A percentile compares a stretch with the other conserved stretches of the same genome.
Conservation (phyloP, 2,888 invertebrate genomes). For the Tenthredo scrophulariae region DNA sequence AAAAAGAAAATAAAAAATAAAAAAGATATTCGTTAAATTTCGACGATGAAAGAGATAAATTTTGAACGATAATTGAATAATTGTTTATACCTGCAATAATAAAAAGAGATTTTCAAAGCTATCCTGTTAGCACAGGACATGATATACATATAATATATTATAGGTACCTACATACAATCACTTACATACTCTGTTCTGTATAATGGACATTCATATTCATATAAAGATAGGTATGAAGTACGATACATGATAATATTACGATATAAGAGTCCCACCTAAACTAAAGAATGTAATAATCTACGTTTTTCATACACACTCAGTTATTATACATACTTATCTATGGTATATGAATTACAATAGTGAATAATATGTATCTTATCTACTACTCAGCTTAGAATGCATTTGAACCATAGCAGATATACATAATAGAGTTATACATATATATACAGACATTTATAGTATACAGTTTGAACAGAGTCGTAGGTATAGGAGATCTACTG, state of each 20-base stretch:
- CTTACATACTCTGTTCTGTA: conserved; percentile 66
- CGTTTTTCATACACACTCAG: conserved; percentile 75
- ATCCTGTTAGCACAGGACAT: conserved; percentile 38
- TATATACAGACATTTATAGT: neutral
- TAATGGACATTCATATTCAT: conserved; percentile 59
- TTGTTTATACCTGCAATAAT: conserved; percentile 37
- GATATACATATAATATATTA: conserved; percentile 42
- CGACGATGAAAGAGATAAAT: neutral
- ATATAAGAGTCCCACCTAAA: conserved; percentile 74
- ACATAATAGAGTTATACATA: neutral
- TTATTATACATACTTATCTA: conserved; percentile 66
- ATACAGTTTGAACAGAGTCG: conserved; percentile 12
- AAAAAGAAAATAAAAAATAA: neutral
- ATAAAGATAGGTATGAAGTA: conserved; percentile 30
- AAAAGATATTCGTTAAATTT: neutral
- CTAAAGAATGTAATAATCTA: conserved; percentile 74
- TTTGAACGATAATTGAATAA: neutral
- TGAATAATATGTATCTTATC: conserved; percentile 25
- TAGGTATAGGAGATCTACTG: neutral
- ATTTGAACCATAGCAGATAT: conserved; percentile 49
- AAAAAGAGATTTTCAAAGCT: conserved; percentile 30
- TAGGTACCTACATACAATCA: conserved; percentile 66
- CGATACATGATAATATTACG: conserved; percentile 61
- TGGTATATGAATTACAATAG: conserved; percentile 33
- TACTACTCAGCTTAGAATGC: conserved; percentile 53